These are phyloP conservation scores for Bellardia pandia DNA, from an alignment of 2,888 invertebrate species.

Conservation along the genomic window DNA sequence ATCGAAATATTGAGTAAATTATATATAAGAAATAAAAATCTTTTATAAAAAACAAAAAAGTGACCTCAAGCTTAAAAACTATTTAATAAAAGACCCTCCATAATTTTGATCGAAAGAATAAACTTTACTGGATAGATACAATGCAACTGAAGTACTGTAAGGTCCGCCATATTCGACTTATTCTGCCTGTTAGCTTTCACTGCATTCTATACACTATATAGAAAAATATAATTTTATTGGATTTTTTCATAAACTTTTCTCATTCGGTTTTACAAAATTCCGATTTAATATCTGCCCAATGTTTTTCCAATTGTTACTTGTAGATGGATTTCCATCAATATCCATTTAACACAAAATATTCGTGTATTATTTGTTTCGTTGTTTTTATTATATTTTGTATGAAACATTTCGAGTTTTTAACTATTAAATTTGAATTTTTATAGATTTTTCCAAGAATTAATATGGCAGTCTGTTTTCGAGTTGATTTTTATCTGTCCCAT, in stretches of 20 bases:
- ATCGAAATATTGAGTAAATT: too few relatives aligned
- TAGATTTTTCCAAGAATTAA: conserved; percentile 64
- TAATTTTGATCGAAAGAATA: too few relatives aligned
- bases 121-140: too few relatives aligned
- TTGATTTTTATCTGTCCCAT: conserved; percentile 71
- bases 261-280: conserved; percentile 39
- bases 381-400: conserved; percentile 50
- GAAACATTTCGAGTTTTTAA: conserved; percentile 54
- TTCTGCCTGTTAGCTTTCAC: not conserved
- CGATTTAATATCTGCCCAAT: conserved; percentile 67
- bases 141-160: too few relatives aligned
- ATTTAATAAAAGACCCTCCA: too few relatives aligned
- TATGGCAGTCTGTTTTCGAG: conserved; percentile 50
- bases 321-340: conserved; percentile 20
- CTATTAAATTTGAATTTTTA: conserved; percentile 65
- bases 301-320: conserved; percentile 57
- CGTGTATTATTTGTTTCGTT: conserved; percentile 47
- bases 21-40: too few relatives aligned
- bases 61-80: too few relatives aligned
- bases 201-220: not conserved
- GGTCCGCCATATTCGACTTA: not conserved
- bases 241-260: conserved; percentile 51
- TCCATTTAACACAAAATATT: conserved; percentile 49
- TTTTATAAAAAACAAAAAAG: too few relatives aligned
- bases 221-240: conserved; percentile 41